Evolutionary conservation across 2,888 invertebrate genomes (phyloP).

Genomic region (Acronicta leporina): DNA sequence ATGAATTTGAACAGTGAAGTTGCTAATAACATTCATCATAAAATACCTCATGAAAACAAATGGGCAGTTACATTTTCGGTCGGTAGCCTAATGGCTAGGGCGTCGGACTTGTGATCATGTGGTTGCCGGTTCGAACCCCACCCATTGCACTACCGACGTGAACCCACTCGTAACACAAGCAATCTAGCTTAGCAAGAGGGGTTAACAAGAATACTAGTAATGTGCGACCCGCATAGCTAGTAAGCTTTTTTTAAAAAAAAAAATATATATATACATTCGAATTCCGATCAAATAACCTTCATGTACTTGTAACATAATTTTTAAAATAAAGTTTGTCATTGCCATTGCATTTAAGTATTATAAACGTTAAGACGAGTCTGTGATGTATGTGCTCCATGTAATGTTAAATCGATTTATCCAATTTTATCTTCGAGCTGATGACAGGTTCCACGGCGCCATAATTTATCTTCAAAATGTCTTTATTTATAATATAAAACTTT

Average conservation of each 20-base stretch:
- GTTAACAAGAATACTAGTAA: no score
- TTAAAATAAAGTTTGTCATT: neutral
- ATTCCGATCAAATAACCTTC: conserved; percentile 1
- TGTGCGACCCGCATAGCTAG: no score
- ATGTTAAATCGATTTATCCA: conserved; percentile 78
- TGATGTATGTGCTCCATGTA: conserved; percentile 76
- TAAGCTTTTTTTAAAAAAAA: no score
- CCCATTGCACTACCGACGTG: no score
- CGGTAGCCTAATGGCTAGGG: no score
- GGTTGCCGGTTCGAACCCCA: no score
- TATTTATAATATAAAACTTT: conserved; percentile 84
- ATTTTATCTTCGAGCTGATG: conserved; percentile 73
- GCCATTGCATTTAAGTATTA: neutral
- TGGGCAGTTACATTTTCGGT: neutral
- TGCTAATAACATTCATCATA: conserved; percentile 5
- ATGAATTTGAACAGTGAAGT: conserved; percentile 19
- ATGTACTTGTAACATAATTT: neutral
- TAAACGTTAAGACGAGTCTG: conserved; percentile 35
- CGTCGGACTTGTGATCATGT: no score
- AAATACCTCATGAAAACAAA: conserved; percentile 9
- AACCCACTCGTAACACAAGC: no score
- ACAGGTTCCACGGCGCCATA: conserved; percentile 71
- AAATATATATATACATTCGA: conserved; percentile 14
- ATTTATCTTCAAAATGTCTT: conserved; percentile 69
- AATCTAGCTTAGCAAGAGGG: no score